These are phyloP conservation scores for Ormyrus thymus DNA, from an alignment of 2,888 invertebrate genomes.

Conservation along the genomic window DNA sequence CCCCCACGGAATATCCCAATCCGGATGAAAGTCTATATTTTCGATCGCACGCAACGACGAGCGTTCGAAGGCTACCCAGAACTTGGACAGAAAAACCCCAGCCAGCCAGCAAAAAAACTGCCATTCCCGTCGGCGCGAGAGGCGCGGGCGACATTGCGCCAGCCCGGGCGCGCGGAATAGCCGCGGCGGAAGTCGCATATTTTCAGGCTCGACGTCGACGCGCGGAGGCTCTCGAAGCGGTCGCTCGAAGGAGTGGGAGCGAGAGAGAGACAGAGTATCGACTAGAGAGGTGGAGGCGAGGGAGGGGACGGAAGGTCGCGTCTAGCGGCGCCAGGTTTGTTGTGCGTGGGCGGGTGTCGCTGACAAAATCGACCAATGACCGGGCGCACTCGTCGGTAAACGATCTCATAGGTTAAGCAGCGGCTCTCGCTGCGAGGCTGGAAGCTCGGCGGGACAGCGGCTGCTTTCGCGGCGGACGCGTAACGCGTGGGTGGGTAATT, in stretches of 20 bases:
- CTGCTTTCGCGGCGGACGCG: too few relatives aligned
- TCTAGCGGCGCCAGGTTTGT: conserved; percentile 17
- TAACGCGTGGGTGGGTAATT: too few relatives aligned
- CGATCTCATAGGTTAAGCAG: conserved; percentile 73
- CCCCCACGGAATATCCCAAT: too few relatives aligned
- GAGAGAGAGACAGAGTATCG: conserved; percentile 23
- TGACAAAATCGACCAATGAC: conserved; percentile 74
- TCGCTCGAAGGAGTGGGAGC: conserved; percentile 45
- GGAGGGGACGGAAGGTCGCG: conserved; percentile 7
- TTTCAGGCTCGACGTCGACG: conserved; percentile 47
- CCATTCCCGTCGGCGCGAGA: neutral
- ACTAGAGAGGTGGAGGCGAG: conserved; percentile 7
- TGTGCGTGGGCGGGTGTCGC: conserved; percentile 73
- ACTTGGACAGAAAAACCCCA: too few relatives aligned
- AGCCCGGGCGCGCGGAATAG: conserved; percentile 7
- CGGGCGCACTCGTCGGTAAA: conserved; percentile 68
- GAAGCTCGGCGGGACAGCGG: too few relatives aligned
- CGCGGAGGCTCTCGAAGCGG: conserved; percentile 34
- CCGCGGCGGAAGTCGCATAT: conserved; percentile 49
- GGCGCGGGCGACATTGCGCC: neutral
- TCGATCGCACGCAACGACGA: too few relatives aligned
- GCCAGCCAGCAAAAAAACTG: too few relatives aligned
- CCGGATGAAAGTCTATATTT: too few relatives aligned
- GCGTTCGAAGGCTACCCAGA: too few relatives aligned
- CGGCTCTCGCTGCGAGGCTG: neutral